Evolutionary conservation across 1,140 invertebrate species (phyloP).

Genomic region (Plutomurus gul): DNA sequence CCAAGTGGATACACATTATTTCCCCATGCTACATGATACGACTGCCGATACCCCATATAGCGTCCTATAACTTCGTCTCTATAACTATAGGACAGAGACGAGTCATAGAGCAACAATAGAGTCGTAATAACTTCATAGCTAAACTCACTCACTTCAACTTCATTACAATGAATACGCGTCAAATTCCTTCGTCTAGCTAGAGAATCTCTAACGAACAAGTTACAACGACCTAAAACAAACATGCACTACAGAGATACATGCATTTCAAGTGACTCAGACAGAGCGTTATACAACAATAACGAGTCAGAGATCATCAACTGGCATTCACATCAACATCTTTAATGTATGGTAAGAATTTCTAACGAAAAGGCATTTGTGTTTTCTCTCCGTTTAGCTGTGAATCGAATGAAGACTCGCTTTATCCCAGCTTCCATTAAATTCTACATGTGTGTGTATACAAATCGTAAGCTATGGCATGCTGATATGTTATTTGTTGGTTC

Average conservation of each 20-base stretch:
- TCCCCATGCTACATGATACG: no score
- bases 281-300: no score
- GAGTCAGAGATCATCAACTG: background rate
- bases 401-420: no score
- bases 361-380: background rate
- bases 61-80: background rate
- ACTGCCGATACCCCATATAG: background rate
- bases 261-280: no score
- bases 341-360: background rate
- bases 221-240: conserved; percentile 29
- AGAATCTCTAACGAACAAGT: conserved; percentile 29
- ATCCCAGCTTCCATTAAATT: background rate
- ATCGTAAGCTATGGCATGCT: no score
- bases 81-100: background rate
- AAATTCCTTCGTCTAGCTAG: conserved; percentile 9
- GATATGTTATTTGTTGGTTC: no score
- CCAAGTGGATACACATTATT: no score
- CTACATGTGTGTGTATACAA: no score
- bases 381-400: no score
- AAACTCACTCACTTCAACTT: conserved; percentile 27
- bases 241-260: background rate
- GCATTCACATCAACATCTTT: background rate
- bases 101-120: conserved; percentile 26
- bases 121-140: conserved; percentile 23
- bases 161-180: conserved; percentile 7